A percentile compares a stretch with the other conserved stretches of the same genome.
Evolutionary conservation across 2,797 vertebrate species (phyloP).

Genomic region (Sebastes umbrosus): DNA sequence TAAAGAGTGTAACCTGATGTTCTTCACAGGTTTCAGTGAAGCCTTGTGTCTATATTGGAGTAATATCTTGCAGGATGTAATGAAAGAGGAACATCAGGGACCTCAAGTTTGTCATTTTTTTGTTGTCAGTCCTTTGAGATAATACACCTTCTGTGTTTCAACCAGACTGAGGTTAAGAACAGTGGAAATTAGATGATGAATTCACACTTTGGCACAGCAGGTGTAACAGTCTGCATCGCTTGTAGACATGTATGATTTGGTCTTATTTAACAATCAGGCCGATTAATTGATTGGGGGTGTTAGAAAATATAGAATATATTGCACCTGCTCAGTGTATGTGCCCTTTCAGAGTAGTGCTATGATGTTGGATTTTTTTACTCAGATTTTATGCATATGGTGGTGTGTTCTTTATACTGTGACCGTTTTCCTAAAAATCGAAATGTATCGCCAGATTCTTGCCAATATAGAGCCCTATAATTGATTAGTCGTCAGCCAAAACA

Average conservation of each 20-base stretch:
- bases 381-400: too few species aligned
- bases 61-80: conserved; percentile 86
- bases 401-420: too few species aligned
- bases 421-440: too few species aligned
- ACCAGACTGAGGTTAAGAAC: conserved; percentile 7
- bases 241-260: not conserved
- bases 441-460: too few species aligned
- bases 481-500: not conserved
- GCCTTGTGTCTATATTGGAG: conserved; percentile 84
- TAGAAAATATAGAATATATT: too few species aligned
- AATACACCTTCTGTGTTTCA: not conserved
- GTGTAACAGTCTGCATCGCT: not conserved
- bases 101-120: conserved; percentile 10
- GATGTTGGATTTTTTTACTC: too few species aligned
- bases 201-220: not conserved
- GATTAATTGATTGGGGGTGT: not conserved
- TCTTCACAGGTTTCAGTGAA: conserved; percentile 82
- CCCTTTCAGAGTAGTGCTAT: too few species aligned
- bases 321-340: too few species aligned
- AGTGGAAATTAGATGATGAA: not conserved
- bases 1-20: conserved; percentile 82
- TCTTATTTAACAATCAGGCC: not conserved
- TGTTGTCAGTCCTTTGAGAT: not conserved
- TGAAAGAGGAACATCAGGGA: conserved; percentile 49
- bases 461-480: rapidly evolving